These are phyloP conservation scores for Drosophila pachea DNA, from an alignment of 1,140 invertebrate species.

Conservation along the genomic window DNA sequence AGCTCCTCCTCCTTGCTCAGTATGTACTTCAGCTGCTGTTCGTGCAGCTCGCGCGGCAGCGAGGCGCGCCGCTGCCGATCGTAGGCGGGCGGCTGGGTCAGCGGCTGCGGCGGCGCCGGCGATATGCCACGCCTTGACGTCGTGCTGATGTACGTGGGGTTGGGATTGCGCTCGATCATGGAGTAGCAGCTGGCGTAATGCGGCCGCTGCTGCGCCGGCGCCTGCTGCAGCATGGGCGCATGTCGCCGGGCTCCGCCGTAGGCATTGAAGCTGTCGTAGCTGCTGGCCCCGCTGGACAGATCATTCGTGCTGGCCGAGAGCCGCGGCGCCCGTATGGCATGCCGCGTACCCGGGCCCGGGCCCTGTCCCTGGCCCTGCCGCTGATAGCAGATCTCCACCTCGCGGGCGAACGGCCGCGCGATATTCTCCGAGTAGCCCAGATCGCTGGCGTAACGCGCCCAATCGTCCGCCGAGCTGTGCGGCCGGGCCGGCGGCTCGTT, in stretches of 20 bases:
- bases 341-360: constrained; percentile 18
- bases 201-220: constrained; percentile 58
- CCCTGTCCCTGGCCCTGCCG: constrained; percentile 31
- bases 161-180: constrained; percentile 79
- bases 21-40: constrained; percentile 85
- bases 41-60: constrained; percentile 84
- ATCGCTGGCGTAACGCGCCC: constrained; percentile 68
- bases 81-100: constrained; percentile 70
- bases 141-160: constrained; percentile 79
- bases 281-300: constrained; percentile 44
- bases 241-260: constrained; percentile 59
- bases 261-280: constrained; percentile 64
- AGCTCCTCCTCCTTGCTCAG: constrained; percentile 84
- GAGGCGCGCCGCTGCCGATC: constrained; percentile 80
- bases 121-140: constrained; percentile 79
- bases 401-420: constrained; percentile 66
- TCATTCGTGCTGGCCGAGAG: constrained; percentile 72
- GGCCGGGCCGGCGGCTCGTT: constrained; percentile 51
- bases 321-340: constrained; percentile 65
- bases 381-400: constrained; percentile 78
- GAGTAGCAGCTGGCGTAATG: constrained; percentile 77
- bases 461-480: constrained; percentile 65
- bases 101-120: constrained; percentile 78
- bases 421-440: constrained; percentile 76
- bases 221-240: constrained; percentile 66